phyloP scores from a whole-genome alignment of 2,888 invertebrate species.

The Chrysomela aeneicollis region DNA sequence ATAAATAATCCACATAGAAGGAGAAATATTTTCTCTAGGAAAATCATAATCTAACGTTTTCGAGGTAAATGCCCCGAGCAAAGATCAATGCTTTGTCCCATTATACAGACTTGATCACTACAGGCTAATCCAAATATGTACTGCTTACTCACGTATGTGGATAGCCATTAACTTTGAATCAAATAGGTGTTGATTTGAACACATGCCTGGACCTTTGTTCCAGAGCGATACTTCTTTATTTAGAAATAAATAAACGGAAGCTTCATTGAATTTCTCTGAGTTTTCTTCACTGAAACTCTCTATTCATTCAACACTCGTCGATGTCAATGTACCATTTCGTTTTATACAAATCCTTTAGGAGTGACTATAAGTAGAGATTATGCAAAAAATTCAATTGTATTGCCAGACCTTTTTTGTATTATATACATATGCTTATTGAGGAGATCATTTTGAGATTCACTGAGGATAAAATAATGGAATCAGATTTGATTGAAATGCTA shows the following conservation, averaged over 20 bases:
- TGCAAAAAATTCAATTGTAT: neutral
- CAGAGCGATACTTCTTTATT: neutral
- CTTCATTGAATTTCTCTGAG: neutral
- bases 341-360: neutral
- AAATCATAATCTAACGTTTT: neutral
- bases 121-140: slow-evolving; percentile 2
- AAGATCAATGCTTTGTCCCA: slow-evolving; percentile 3
- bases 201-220: neutral
- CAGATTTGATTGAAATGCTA: too few relatives aligned
- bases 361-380: neutral
- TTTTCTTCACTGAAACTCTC: neutral
- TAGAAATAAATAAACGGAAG: slow-evolving; percentile 1
- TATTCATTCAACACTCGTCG: neutral
- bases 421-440: too few relatives aligned
- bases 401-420: too few relatives aligned
- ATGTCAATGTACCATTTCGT: neutral
- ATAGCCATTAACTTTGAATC: neutral
- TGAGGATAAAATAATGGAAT: too few relatives aligned
- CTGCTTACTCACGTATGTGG: neutral
- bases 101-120: neutral
- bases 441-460: too few relatives aligned
- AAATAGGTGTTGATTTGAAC: slow-evolving; percentile 2
- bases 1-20: too few relatives aligned
- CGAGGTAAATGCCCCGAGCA: slow-evolving; percentile 5
- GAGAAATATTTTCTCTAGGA: neutral